Conservation (phyloP, 2,888 invertebrate genomes). For the Toxonevra muliebris region DNA sequence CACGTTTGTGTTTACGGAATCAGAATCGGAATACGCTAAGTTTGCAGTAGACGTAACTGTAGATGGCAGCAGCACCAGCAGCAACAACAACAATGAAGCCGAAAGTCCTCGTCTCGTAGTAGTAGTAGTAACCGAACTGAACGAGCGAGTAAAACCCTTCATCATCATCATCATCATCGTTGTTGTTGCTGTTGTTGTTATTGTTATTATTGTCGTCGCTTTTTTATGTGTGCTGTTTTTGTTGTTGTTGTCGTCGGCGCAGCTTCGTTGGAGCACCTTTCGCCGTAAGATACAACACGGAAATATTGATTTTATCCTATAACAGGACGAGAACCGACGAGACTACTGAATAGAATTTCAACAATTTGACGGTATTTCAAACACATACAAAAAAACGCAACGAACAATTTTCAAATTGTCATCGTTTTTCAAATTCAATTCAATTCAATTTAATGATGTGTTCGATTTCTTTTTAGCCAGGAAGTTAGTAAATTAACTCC, state of each 20-base stretch:
- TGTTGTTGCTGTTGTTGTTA: slow-evolving; percentile 16
- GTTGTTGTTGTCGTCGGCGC: slow-evolving; percentile 21
- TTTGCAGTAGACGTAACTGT: slow-evolving; percentile 12
- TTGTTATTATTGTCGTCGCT: slow-evolving; percentile 1
- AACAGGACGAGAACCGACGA: slow-evolving; percentile 37
- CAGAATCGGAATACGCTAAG: too few relatives aligned
- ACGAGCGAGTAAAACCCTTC: slow-evolving; percentile 15
- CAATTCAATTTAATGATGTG: background rate
- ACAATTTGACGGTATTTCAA: slow-evolving; percentile 16
- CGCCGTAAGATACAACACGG: slow-evolving; percentile 62
- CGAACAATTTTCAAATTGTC: slow-evolving; percentile 23
- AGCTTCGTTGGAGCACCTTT: slow-evolving; percentile 54
- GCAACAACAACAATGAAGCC: slow-evolving; percentile 33
- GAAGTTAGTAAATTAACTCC: slow-evolving; percentile 2
- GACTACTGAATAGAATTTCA: slow-evolving; percentile 22
- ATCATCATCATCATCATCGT: slow-evolving; percentile 19
- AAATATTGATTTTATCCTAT: slow-evolving; percentile 59
- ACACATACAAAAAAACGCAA: slow-evolving; percentile 16
- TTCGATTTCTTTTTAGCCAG: background rate
- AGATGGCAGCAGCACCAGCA: slow-evolving; percentile 31
- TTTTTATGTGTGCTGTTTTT: slow-evolving; percentile 22
- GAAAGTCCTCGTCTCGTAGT: slow-evolving; percentile 20
- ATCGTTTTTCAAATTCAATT: background rate
- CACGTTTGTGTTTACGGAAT: slow-evolving; percentile 22
- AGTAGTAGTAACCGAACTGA: slow-evolving; percentile 14